Conservation (phyloP, 1,140 invertebrate genomes). For the Temnothorax longispinosus region DNA sequence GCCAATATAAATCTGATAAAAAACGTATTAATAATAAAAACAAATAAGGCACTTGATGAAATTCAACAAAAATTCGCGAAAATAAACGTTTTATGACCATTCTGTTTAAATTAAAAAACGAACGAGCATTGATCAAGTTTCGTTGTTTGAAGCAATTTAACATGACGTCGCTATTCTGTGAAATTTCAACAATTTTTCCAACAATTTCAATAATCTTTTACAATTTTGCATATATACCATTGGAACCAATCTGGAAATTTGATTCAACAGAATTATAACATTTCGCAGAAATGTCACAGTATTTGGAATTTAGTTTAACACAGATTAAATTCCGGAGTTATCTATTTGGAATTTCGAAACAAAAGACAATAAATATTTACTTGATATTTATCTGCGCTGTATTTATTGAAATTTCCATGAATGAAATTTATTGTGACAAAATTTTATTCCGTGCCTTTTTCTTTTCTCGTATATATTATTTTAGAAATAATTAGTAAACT, state of each 20-base stretch:
- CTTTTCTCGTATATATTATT: not conserved
- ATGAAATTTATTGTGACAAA: not conserved
- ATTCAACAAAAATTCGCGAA: not conserved
- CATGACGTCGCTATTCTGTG: not conserved
- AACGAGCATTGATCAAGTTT: conserved; percentile 20
- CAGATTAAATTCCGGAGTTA: not conserved
- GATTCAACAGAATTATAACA: conserved; percentile 17
- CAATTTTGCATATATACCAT: not conserved
- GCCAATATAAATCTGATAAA: not conserved
- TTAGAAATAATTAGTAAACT: conserved; percentile 31
- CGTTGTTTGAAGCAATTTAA: not conserved
- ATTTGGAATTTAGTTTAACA: not conserved
- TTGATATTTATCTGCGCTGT: not conserved
- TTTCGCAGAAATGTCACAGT: not conserved
- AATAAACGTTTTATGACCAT: not conserved
- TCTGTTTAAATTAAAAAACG: not conserved
- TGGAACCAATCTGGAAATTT: not conserved
- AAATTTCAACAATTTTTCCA: not conserved
- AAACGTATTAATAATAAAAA: not conserved
- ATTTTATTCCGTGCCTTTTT: not conserved
- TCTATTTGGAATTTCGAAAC: conserved; percentile 19
- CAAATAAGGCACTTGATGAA: not conserved
- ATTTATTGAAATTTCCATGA: not conserved
- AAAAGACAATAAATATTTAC: not conserved
- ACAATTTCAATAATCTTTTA: not conserved